Base-by-base conservation (phyloP, 2,113 vertebrate genomes). In the Spea bombifrons region DNA sequence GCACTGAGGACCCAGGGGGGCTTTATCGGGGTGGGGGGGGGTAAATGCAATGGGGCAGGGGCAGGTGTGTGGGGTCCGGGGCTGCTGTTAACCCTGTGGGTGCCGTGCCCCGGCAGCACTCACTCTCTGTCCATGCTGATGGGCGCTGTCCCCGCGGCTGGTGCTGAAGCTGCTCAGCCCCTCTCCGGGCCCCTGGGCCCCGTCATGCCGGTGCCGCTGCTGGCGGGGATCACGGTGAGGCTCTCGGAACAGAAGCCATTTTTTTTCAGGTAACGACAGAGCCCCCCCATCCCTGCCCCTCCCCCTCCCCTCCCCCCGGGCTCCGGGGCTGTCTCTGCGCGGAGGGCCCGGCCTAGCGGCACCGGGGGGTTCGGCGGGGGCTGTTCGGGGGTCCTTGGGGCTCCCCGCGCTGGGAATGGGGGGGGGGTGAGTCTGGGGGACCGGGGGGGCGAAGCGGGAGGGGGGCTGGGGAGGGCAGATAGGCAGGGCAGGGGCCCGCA, bases 51-150 rank as follows among this genome's bases (percentile, higher is more conserved):
- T 5, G 9, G 9, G 55, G 55, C 55, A 57, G 4, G 55, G 55
- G 55, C 5, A 13, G 55, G 55, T 4, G 4, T 57, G 55, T 13
- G n/a, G n/a, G n/a, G n/a, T n/a, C n/a, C n/a, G n/a, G n/a, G n/a
- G n/a, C n/a, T 57, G 55, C 9, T 6, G 55, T 7, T 10, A 52
- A 10, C 50, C 50, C 50, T 52, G 5, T 52, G 10, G 5, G 5
- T 52, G 50, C 50, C 50, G 50, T 52, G 55, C 55, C 7, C 4
- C 30, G 65, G 71, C 70, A 50, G 30, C 64, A 84, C 81, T 84
- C 83, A 84, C 83, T 81, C 78, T 76, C 73, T 59, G 67, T 82
- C 69, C 75, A 69, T 75, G 69, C n/a, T n/a, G n/a, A n/a, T n/a
- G n/a, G n/a, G n/a, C n/a, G n/a, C n/a, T n/a, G n/a, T n/a, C n/a